Conservation (phyloP, 2,797 vertebrate genomes). For the Lophius americanus region DNA sequence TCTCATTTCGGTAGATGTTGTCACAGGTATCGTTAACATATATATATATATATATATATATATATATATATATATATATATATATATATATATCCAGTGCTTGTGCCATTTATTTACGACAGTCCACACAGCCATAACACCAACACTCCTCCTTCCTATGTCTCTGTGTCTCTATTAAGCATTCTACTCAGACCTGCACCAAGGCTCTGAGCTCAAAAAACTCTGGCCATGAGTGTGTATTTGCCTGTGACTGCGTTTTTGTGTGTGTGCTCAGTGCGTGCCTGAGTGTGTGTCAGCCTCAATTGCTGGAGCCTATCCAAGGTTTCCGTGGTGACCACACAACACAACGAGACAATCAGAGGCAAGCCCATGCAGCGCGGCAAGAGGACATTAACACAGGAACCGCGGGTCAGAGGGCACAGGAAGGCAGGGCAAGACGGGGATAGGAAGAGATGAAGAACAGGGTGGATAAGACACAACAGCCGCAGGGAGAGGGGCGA, state of each 20-base stretch:
- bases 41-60: neutral
- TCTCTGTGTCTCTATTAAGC: constrained; percentile 74
- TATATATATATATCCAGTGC: neutral
- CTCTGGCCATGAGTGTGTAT: constrained; percentile 62
- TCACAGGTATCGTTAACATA: constrained; percentile 48
- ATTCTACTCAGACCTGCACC: constrained; percentile 77
- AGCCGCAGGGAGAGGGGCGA: constrained; percentile 38
- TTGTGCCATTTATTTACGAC: constrained; percentile 13
- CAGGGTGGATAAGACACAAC: constrained; percentile 54
- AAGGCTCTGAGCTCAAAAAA: constrained; percentile 75
- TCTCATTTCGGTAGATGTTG: constrained; percentile 59
- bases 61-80: neutral
- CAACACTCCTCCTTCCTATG: constrained; percentile 42
- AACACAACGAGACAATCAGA: constrained; percentile 89
- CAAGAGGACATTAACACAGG: constrained; percentile 85
- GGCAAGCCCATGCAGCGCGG: constrained; percentile 85
- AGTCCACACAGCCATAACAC: constrained; percentile 16
- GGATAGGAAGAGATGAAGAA: constrained; percentile 61
- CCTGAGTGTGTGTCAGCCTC: constrained; percentile 81
- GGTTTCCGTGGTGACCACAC: constrained; percentile 89
- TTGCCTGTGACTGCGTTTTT: constrained; percentile 31
- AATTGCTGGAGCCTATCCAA: constrained; percentile 87
- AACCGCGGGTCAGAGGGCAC: constrained; percentile 80
- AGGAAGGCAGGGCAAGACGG: constrained; percentile 66
- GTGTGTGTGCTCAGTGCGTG: constrained; percentile 62